Base-by-base conservation (phyloP, 2,113 vertebrate genomes). In the Neogale vison region DNA sequence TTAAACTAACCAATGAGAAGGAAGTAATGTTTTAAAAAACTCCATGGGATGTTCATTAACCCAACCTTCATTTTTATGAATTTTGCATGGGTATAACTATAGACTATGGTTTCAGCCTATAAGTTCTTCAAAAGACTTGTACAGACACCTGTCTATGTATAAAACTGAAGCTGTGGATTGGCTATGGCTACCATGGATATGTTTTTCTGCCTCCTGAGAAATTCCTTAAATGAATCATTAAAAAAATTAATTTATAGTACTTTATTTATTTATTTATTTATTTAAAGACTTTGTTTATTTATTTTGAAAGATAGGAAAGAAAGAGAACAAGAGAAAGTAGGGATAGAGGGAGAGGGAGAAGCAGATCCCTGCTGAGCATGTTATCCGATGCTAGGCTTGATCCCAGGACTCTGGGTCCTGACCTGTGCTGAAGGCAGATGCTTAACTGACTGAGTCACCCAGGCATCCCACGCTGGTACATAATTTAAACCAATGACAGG, bases 1-100 rank as follows among this genome's bases (percentile, higher is more conserved):
- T 80, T 76, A 76, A 96, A 69, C 17, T 65, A 88, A 91, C 24
- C 21, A 87, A 39, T 80, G 15, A 76, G 21, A 93, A 72, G 23
- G 11, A 50, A 74, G 18, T 50, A 29, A 77, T 86, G 9, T 85
- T 96, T 88, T 18, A 42, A 97, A 74, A 74, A 50, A 80, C 34
- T 72, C 23, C 18, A 36, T 20, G 20, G 18, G 14, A 50, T 2
- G 15, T 61, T 55, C 52, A 50, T 88, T 88, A 81, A 61, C 23
- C 1, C 47, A 87, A 8, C 0, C 52, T 72, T 81, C 36, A 50
- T 39, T 72, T 47, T 72, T 67, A 76, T n/a, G 20, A 69, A 34
- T 63, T 88, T 83, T 76, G 31, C 9, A 29, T 26, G 18, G 6
- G 9, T 39, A 1, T 52, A 69, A 26, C 23, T 26, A 71, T 7